phyloP scores from a whole-genome alignment of 2,888 invertebrate species.

The Mylabris sibirica region DNA sequence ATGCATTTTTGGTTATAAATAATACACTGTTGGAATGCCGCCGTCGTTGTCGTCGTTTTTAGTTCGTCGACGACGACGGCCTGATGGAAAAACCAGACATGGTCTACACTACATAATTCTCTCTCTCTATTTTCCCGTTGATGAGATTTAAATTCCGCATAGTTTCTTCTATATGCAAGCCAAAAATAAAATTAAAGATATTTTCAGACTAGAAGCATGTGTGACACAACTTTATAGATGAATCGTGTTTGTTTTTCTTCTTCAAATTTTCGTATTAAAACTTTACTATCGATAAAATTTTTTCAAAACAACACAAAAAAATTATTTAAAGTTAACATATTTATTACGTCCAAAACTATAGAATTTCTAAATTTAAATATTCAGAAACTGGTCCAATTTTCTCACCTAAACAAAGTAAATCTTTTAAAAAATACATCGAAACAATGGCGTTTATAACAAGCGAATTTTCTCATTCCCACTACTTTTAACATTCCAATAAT shows the following conservation, averaged over 20 bases:
- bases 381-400: too few species aligned
- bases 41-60: neutral
- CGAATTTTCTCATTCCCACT: neutral
- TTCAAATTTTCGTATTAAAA: neutral
- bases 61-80: neutral
- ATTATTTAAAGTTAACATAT: neutral
- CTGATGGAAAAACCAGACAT: neutral
- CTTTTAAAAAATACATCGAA: neutral
- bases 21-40: neutral
- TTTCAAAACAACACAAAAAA: neutral
- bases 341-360: neutral
- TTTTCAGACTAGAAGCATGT: conserved; percentile 7
- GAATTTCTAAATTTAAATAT: neutral
- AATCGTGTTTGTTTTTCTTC: too few species aligned
- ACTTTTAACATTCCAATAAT: neutral
- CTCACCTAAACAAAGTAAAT: neutral
- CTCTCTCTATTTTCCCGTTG: neutral
- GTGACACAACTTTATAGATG: conserved; percentile 3
- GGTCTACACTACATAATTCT: neutral
- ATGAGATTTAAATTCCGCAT: conserved; percentile 10
- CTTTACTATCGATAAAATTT: neutral
- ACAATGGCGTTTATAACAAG: neutral
- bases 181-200: neutral
- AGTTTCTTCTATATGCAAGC: neutral
- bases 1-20: conserved; percentile 5